Evolutionary conservation across 2,888 invertebrate species (phyloP).

Genomic region (Lasius platythorax): DNA sequence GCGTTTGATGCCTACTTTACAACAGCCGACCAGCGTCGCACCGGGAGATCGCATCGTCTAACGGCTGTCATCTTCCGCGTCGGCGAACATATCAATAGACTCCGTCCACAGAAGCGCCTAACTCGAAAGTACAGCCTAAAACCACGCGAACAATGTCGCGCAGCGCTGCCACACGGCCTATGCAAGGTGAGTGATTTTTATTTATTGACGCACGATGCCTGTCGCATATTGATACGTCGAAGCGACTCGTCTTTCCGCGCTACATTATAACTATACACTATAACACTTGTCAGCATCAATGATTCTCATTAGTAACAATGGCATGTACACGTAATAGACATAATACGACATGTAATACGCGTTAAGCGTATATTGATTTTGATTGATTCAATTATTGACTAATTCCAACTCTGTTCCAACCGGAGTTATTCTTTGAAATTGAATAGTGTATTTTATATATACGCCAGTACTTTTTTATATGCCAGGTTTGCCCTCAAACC

Average conservation of each 20-base stretch:
- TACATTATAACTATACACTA: not conserved
- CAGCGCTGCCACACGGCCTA: slow-evolving; percentile 83
- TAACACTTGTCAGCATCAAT: slow-evolving; percentile 41
- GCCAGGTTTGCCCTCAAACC: not conserved
- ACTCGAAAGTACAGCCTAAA: slow-evolving; percentile 65
- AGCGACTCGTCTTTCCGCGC: not conserved
- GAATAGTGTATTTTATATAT: not conserved
- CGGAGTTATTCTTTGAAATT: not conserved
- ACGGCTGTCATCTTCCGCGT: slow-evolving; percentile 57
- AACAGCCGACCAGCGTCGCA: slow-evolving; percentile 48
- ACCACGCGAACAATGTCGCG: slow-evolving; percentile 82
- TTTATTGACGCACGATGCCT: not conserved
- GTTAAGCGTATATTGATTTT: not conserved
- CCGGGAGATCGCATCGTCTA: slow-evolving; percentile 48
- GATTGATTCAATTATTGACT: not conserved
- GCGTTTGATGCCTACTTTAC: slow-evolving; percentile 74
- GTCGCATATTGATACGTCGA: not conserved
- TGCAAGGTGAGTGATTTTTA: slow-evolving; percentile 80
- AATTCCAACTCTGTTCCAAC: not conserved
- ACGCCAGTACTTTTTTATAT: not conserved
- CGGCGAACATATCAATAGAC: slow-evolving; percentile 74
- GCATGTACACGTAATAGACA: not conserved
- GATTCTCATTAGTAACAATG: slow-evolving; percentile 67
- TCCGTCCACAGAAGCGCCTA: slow-evolving; percentile 78
- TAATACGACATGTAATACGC: not conserved